Conservation (phyloP, 2,797 vertebrate species). For the Rallus crepitans region DNA sequence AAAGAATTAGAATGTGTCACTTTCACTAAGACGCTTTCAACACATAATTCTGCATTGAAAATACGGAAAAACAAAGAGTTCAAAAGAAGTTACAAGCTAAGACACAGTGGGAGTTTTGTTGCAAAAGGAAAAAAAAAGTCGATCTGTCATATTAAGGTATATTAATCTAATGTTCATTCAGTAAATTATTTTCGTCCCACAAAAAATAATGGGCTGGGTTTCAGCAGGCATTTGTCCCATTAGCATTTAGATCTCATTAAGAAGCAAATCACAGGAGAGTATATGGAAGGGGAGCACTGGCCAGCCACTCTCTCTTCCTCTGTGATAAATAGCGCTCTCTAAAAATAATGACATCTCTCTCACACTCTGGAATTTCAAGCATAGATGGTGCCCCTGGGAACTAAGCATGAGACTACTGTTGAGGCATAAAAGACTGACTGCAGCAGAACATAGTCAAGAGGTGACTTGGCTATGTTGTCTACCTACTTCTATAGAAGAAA, state of each 20-base stretch:
- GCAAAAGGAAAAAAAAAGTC: background rate
- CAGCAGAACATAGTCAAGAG: background rate
- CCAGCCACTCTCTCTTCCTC: background rate
- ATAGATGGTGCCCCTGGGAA: background rate
- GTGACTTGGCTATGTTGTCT: background rate
- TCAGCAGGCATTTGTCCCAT: background rate
- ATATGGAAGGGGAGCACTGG: background rate
- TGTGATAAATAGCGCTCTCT: background rate
- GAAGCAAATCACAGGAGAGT: background rate
- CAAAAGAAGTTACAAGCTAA: background rate
- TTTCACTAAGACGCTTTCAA: background rate
- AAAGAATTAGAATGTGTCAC: accelerated
- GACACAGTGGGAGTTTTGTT: background rate
- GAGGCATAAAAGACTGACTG: background rate
- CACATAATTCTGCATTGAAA: background rate
- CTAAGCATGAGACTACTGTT: background rate
- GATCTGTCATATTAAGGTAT: background rate
- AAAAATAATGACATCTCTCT: background rate
- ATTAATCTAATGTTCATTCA: background rate
- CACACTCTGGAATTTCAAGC: background rate
- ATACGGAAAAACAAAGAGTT: background rate
- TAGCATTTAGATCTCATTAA: background rate
- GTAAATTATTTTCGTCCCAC: background rate
- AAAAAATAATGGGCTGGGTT: background rate
- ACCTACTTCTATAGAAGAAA: background rate